Conservation (phyloP, 2,797 vertebrate species). For the Ataeniobius toweri region DNA sequence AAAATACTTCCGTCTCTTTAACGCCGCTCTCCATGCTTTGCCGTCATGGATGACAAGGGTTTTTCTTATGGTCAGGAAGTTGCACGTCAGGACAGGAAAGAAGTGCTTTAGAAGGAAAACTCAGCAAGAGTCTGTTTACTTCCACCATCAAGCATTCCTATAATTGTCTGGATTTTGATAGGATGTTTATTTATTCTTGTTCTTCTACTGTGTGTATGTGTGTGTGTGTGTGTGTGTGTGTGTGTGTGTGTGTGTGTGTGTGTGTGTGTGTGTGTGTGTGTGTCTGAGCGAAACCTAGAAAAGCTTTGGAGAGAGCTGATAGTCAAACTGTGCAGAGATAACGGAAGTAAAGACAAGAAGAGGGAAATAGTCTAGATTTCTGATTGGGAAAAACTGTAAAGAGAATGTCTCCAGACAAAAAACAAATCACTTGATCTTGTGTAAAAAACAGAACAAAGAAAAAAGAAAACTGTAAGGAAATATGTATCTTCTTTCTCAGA, state of each 20-base stretch:
- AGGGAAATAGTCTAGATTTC: slow-evolving; percentile 10
- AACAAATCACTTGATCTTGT: slow-evolving; percentile 64
- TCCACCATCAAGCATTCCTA: slow-evolving; percentile 76
- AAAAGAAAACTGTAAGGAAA: slow-evolving; percentile 80
- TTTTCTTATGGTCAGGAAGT: slow-evolving; percentile 70
- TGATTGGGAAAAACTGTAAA: slow-evolving; percentile 30
- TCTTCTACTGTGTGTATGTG: background rate
- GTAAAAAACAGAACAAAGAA: slow-evolving; percentile 81
- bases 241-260: background rate
- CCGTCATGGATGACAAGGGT: slow-evolving; percentile 44
- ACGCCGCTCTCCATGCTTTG: slow-evolving; percentile 63
- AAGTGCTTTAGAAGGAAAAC: slow-evolving; percentile 46
- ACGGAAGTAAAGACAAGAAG: background rate
- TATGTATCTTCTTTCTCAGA: slow-evolving; percentile 72
- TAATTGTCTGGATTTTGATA: slow-evolving; percentile 70
- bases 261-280: slow-evolving; percentile 5
- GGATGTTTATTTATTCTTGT: background rate
- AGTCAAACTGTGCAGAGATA: slow-evolving; percentile 10
- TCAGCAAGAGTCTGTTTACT: slow-evolving; percentile 79
- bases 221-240: slow-evolving; percentile 1
- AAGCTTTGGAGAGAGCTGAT: slow-evolving; percentile 32
- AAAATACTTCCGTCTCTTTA: slow-evolving; percentile 68
- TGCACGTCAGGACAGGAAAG: slow-evolving; percentile 40
- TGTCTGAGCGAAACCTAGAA: slow-evolving; percentile 43
- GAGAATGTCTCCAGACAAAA: slow-evolving; percentile 64